phyloP scores from a whole-genome alignment of 1,140 invertebrate genomes.

The Psix sp. region DNA sequence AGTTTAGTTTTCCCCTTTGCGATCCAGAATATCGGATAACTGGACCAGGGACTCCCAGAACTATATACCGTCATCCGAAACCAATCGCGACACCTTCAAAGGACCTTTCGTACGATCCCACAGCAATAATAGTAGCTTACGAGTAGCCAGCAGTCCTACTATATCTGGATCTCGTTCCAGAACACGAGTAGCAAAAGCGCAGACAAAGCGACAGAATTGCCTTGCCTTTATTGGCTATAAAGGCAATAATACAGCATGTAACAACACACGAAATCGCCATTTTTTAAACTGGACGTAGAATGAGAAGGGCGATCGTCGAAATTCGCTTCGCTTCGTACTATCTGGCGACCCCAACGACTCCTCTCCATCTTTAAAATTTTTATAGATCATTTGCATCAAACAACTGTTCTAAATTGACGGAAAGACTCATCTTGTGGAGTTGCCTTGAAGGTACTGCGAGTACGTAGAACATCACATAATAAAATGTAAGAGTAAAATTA shows the following conservation, averaged over 20 bases:
- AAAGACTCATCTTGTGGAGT: too few species aligned
- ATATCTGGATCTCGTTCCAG: constrained; percentile 17
- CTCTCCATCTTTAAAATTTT: too few species aligned
- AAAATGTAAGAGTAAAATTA: constrained; percentile 51
- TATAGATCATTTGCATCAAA: too few species aligned
- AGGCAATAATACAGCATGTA: constrained; percentile 74
- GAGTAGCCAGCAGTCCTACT: constrained; percentile 41
- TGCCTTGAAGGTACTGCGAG: constrained; percentile 2
- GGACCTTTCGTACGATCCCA: constrained; percentile 63
- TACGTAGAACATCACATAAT: constrained; percentile 15
- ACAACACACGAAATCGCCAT: too few species aligned
- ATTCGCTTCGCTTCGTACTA: too few species aligned
- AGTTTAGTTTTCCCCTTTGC: constrained; percentile 48
- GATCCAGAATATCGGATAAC: constrained; percentile 67
- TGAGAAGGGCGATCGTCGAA: too few species aligned
- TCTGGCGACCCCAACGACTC: too few species aligned
- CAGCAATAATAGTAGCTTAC: constrained; percentile 67
- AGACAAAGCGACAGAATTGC: constrained; percentile 60
- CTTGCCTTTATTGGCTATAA: constrained; percentile 75
- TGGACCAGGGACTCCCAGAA: constrained; percentile 75
- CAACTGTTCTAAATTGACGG: too few species aligned
- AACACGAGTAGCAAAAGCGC: constrained; percentile 45
- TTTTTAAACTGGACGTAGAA: too few species aligned
- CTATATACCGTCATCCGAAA: constrained; percentile 73
- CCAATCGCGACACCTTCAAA: constrained; percentile 75